Evolutionary conservation across 2,113 vertebrate genomes (phyloP).

Genomic region (Sceloporus tristichus): DNA sequence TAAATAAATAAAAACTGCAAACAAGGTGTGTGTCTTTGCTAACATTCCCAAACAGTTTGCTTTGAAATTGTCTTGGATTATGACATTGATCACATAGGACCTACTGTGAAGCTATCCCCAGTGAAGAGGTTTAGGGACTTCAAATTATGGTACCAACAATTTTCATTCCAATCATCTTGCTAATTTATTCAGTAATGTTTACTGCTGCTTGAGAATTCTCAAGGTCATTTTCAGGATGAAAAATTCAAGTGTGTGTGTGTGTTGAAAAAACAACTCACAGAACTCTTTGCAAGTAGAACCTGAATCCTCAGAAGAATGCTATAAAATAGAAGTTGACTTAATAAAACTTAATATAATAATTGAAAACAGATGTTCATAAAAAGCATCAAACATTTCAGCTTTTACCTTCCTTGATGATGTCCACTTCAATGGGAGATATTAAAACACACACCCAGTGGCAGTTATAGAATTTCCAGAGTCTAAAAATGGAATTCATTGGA

Average conservation of each 20-base stretch:
- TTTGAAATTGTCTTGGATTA: background rate
- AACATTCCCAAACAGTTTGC: background rate
- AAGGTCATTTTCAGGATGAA: background rate
- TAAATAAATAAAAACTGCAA: background rate
- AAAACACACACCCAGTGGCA: too few relatives aligned
- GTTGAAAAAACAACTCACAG: too few relatives aligned
- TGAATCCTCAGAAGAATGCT: too few relatives aligned
- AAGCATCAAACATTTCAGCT: too few relatives aligned
- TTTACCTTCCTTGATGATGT: too few relatives aligned
- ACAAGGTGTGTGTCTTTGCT: background rate
- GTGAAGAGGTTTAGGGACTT: background rate
- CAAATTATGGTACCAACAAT: background rate
- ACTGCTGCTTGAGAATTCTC: constrained; percentile 6
- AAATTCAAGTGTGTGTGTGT: background rate
- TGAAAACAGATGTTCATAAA: too few relatives aligned
- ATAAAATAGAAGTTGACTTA: too few relatives aligned
- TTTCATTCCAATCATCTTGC: background rate
- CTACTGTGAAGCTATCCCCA: background rate
- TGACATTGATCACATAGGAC: background rate
- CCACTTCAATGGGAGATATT: too few relatives aligned
- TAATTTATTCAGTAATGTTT: background rate
- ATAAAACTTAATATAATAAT: too few relatives aligned
- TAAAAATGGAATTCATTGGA: too few relatives aligned
- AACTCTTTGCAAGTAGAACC: too few relatives aligned
- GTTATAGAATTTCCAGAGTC: too few relatives aligned